phyloP scores from a whole-genome alignment of 1,140 invertebrate species.

The Grapholita molesta region DNA sequence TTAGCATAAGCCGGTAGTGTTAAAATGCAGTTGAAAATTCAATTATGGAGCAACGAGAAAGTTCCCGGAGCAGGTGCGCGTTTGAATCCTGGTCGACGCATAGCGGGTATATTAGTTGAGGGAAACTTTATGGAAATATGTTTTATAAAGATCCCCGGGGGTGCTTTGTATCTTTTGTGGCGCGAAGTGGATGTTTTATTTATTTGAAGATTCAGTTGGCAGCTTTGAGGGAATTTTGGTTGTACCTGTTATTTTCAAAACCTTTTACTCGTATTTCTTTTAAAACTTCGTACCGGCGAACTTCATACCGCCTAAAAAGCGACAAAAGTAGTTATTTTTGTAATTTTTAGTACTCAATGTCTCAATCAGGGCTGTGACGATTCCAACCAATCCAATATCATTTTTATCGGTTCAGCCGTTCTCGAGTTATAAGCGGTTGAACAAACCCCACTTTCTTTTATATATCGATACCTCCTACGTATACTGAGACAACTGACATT shows the following conservation, averaged over 20 bases:
- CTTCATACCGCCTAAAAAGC: too few species aligned
- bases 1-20: background rate
- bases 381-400: too few species aligned
- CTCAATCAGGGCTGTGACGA: too few species aligned
- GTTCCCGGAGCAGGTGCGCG: background rate
- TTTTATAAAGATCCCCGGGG: background rate
- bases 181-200: background rate
- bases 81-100: background rate
- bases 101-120: background rate
- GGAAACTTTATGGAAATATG: slow-evolving; percentile 2
- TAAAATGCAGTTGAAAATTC: slow-evolving; percentile 3
- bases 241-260: background rate
- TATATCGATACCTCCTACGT: too few species aligned
- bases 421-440: too few species aligned
- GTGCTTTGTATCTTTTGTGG: background rate
- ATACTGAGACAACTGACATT: too few species aligned
- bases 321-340: too few species aligned
- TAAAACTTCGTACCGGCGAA: background rate
- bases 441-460: too few species aligned
- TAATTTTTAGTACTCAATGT: too few species aligned
- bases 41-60: background rate
- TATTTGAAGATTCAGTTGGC: background rate
- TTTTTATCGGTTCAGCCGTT: too few species aligned
- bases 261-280: background rate
- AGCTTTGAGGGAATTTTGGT: background rate